A percentile compares a stretch with the other conserved stretches of the same genome.
Conservation (phyloP, 2,888 invertebrate genomes). For the Petrolisthes manimaculis region DNA sequence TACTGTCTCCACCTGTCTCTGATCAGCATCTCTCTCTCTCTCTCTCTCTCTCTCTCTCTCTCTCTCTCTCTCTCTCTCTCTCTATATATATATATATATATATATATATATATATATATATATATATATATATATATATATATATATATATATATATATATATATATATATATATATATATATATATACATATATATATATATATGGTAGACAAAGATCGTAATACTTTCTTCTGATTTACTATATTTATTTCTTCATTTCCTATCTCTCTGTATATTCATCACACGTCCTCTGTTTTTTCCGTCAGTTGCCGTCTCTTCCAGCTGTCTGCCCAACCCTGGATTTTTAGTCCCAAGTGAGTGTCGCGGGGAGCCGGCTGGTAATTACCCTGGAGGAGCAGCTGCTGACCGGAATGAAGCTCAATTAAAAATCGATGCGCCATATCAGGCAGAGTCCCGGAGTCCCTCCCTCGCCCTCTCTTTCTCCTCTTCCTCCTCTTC, state of each 20-base stretch:
- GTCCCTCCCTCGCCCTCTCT: constrained; percentile 10
- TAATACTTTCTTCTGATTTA: too few relatives aligned
- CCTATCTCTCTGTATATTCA: not conserved
- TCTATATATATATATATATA: too few relatives aligned
- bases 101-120: not conserved
- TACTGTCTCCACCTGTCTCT: too few relatives aligned
- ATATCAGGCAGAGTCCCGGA: constrained; percentile 45
- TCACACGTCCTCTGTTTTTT: not conserved
- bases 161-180: too few relatives aligned
- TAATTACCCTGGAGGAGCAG: constrained; percentile 58
- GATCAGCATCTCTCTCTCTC: not conserved
- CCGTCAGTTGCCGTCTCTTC: not conserved
- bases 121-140: too few relatives aligned
- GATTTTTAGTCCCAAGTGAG: constrained; percentile 57
- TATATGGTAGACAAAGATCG: too few relatives aligned
- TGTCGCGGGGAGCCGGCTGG: constrained; percentile 52
- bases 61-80: not conserved
- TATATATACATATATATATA: too few relatives aligned
- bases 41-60: not conserved
- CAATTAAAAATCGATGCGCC: constrained; percentile 61
- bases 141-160: too few relatives aligned
- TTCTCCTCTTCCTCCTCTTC: not conserved
- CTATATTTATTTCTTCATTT: not conserved
- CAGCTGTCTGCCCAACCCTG: constrained; percentile 42
- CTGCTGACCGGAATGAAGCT: constrained; percentile 58